These are phyloP conservation scores for Anodontia alba DNA, from an alignment of 2,888 invertebrate genomes.

Conservation along the genomic window DNA sequence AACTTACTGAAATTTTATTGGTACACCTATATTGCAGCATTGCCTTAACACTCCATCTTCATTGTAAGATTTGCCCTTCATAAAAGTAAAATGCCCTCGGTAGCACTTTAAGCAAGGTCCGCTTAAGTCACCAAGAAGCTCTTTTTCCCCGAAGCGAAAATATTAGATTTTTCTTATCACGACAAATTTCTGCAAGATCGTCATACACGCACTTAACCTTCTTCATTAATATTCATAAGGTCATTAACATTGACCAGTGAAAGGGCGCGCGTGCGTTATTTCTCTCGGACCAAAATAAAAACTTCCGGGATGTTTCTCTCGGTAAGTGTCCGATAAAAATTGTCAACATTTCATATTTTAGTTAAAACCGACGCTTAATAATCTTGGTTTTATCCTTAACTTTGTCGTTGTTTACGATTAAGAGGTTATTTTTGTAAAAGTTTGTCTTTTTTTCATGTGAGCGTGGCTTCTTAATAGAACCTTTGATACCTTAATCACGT, in stretches of 20 bases:
- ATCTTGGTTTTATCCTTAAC: background rate
- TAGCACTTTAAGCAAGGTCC: background rate
- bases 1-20: background rate
- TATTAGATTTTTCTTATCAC: background rate
- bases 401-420: background rate
- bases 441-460: background rate
- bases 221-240: background rate
- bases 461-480: too few species aligned
- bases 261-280: background rate
- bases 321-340: background rate
- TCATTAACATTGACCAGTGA: constrained; percentile 8
- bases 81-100: background rate
- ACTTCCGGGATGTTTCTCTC: background rate
- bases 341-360: background rate
- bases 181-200: constrained; percentile 7
- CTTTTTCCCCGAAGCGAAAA: background rate
- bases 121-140: constrained; percentile 3
- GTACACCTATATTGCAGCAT: background rate
- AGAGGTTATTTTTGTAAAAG: background rate
- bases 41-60: background rate
- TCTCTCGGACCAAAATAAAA: background rate
- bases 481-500: background rate
- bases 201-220: background rate
- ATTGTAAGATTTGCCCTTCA: background rate
- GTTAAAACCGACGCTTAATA: background rate